A percentile compares a stretch with the other conserved stretches of the same genome.
phyloP scores from a whole-genome alignment of 1,140 invertebrate species.

The Reticulitermes speratus region DNA sequence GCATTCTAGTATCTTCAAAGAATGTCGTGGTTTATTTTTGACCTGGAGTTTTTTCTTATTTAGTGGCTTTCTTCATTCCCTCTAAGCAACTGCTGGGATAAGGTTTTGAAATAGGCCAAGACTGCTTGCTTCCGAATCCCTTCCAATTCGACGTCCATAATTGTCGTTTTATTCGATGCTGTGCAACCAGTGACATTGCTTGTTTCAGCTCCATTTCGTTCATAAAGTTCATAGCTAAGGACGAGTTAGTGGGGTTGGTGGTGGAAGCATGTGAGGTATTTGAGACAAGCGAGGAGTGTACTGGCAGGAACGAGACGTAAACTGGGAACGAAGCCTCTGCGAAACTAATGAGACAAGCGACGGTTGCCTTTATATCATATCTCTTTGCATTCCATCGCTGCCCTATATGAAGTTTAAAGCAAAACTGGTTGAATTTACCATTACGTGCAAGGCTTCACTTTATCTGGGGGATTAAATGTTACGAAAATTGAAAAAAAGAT shows the following conservation, averaged over 20 bases:
- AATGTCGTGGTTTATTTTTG: no score
- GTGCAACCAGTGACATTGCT: not conserved
- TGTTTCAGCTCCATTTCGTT: not conserved
- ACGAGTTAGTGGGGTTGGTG: not conserved
- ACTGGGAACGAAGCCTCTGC: not conserved
- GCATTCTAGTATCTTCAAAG: no score
- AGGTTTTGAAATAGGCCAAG: no score
- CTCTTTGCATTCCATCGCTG: not conserved
- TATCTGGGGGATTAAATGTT: not conserved
- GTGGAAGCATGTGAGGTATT: not conserved
- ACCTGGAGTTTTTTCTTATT: no score
- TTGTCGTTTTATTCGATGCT: no score
- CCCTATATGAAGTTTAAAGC: not conserved
- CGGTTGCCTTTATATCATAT: constrained; percentile 6
- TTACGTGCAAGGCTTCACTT: not conserved
- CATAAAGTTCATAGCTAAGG: not conserved
- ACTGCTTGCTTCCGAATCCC: no score
- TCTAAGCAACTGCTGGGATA: no score
- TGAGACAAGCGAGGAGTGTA: not conserved
- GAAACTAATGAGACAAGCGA: not conserved
- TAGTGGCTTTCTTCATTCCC: no score
- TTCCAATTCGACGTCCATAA: no score
- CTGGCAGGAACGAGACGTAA: not conserved
- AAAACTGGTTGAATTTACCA: not conserved
- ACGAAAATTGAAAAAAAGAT: no score